Evolutionary conservation across 2,113 vertebrate species (phyloP), one percentile per base, ranked within the genome.

Genomic region (Psophia crepitans): DNA sequence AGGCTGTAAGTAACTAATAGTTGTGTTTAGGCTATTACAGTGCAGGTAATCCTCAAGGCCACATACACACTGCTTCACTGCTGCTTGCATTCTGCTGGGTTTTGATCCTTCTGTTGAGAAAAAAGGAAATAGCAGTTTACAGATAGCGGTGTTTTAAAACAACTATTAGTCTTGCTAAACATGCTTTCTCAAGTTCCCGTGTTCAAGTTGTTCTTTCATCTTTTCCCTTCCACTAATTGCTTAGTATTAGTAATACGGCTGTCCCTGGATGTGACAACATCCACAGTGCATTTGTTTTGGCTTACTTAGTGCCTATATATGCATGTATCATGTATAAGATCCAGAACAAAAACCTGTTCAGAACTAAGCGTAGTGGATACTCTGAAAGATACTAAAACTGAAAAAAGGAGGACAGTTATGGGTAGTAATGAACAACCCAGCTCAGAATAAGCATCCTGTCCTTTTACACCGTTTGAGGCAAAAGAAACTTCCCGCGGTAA

Each of bases 41-140:
- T 99, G 99, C 99, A 99, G 99, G 98, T 98, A 98, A 98, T 99
- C 99, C 99, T 99, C 98, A 98, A 98, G 98, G 98, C 98, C 98
- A 99, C 98, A 97, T 95, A 97, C 97, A 98, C 98, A 97, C 97
- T 96, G 97, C 98, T 99, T 99, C 99, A 99, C 98, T 99, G 99
- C 97, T 99, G 99, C 98, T 99, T 99, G 98, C 99, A 99, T 98
- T 99, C 99, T 97, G 99, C 99, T 98, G 99, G 99, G 93, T 99
- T 99, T 97, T 99, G 98, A 97, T 99, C 99, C 98, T 99, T 99
- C 99, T 99, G 99, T 89, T 98, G 97, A 96, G 96, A 94, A 98
- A 89, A 96, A 94, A 75, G 87, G 86, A 95, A 90, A 63, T 9
- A 81, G 35, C 44, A 90, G 70, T 89, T 93, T 80, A 85, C 7